Evolutionary conservation across 2,888 invertebrate species (phyloP).

Genomic region (Rapana venosa): DNA sequence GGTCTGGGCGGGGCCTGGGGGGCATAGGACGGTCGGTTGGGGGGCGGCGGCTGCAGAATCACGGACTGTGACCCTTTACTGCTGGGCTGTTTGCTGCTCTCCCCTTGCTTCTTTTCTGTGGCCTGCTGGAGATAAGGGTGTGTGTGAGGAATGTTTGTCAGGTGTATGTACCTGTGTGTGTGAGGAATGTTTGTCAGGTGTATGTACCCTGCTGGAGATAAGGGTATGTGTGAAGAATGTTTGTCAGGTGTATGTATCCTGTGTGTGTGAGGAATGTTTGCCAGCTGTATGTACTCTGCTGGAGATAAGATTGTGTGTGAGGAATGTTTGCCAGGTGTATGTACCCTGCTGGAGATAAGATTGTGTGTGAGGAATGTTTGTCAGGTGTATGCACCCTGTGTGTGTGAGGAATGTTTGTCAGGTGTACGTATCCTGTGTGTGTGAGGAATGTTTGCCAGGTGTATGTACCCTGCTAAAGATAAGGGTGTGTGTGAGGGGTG

Average conservation of each 20-base stretch:
- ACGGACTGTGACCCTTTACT: neutral
- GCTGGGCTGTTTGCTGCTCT: neutral
- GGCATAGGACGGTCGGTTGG: slow-evolving; percentile 2
- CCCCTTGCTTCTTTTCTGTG: neutral
- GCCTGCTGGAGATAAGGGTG: neutral
- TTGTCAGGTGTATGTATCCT: neutral
- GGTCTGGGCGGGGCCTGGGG: slow-evolving; percentile 37
- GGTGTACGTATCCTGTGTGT: too few relatives aligned
- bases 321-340: neutral
- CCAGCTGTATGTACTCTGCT: too few relatives aligned
- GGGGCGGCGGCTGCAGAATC: neutral
- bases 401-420: too few relatives aligned
- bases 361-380: too few relatives aligned
- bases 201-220: neutral
- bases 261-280: neutral
- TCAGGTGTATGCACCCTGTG: neutral
- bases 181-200: neutral
- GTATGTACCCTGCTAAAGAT: too few relatives aligned
- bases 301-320: too few relatives aligned
- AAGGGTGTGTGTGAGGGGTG: too few relatives aligned
- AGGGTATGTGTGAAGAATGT: neutral
- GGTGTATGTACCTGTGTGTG: neutral
- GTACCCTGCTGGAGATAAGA: neutral
- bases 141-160: neutral
- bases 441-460: too few relatives aligned